phyloP scores from a whole-genome alignment of 2,888 invertebrate genomes.

The Tachina grossa region DNA sequence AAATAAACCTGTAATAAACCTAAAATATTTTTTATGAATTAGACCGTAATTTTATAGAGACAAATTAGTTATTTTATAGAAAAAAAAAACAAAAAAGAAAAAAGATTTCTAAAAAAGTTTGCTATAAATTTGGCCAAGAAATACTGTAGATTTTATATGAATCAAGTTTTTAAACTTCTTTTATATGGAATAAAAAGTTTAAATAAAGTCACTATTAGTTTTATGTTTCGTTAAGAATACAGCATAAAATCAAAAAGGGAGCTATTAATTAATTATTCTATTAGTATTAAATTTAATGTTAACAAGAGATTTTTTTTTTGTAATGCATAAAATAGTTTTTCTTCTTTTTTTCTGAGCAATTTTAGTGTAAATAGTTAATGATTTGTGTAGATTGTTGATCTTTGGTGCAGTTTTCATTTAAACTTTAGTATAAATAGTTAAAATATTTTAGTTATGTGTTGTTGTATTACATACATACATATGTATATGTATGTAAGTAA shows the following conservation, averaged over 20 bases:
- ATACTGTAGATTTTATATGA: slow-evolving; percentile 42
- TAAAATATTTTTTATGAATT: no score
- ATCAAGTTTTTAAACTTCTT: slow-evolving; percentile 24
- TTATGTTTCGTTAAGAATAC: neutral
- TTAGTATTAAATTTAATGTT: slow-evolving; percentile 39
- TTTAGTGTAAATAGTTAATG: slow-evolving; percentile 69
- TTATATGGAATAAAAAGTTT: slow-evolving; percentile 17
- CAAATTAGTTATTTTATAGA: neutral
- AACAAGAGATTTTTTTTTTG: slow-evolving; percentile 32
- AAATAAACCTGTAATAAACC: no score
- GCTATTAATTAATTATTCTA: slow-evolving; percentile 5
- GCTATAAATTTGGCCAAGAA: slow-evolving; percentile 58
- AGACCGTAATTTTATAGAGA: neutral
- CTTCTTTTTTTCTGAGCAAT: slow-evolving; percentile 48
- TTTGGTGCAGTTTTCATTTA: slow-evolving; percentile 68
- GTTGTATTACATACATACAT: slow-evolving; percentile 31
- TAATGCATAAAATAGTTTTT: slow-evolving; percentile 40
- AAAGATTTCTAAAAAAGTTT: neutral
- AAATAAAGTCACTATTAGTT: slow-evolving; percentile 20
- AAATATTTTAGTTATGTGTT: slow-evolving; percentile 27
- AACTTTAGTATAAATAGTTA: slow-evolving; percentile 53
- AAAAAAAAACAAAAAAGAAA: neutral
- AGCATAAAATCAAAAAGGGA: neutral
- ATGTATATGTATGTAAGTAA: slow-evolving; percentile 15
- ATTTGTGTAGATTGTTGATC: slow-evolving; percentile 67